Evolutionary conservation across 2,113 vertebrate species (phyloP).

Genomic region (Numida meleagris): DNA sequence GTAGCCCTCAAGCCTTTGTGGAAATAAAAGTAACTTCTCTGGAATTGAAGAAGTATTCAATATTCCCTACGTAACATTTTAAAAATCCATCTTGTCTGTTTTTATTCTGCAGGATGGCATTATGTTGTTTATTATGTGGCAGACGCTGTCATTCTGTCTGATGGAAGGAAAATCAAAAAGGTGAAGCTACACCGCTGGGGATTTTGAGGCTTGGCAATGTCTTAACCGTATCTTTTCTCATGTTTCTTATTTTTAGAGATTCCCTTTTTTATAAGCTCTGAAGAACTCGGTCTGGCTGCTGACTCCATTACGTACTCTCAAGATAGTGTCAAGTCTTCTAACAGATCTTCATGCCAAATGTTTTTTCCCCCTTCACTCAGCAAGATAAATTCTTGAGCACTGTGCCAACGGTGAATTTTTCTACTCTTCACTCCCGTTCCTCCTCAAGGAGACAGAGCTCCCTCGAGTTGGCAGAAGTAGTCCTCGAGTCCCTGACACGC

Average conservation of each 20-base stretch:
- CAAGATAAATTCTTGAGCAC: not conserved
- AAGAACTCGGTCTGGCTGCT: not conserved
- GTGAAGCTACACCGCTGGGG: fast-evolving
- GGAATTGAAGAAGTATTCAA: not conserved
- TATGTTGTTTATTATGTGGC: not conserved
- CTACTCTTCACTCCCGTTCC: not conserved
- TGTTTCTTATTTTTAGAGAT: not conserved
- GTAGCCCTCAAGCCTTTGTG: not conserved
- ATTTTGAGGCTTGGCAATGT: not conserved
- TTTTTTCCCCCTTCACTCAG: not conserved
- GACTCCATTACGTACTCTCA: not conserved
- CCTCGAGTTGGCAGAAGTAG: not conserved
- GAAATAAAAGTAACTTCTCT: not conserved
- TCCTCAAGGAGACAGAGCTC: not conserved
- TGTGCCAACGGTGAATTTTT: fast-evolving
- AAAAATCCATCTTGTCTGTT: not conserved
- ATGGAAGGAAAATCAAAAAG: not conserved
- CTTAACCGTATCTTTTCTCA: not conserved
- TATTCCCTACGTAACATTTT: fast-evolving
- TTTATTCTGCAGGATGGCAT: not conserved
- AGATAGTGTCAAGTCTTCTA: not conserved
- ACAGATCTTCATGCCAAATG: not conserved
- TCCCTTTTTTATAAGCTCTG: not conserved
- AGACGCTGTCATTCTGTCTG: fast-evolving
- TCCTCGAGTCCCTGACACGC: fast-evolving